These are phyloP conservation scores for Vidua chalybeata DNA, from an alignment of 2,113 vertebrate genomes.

Conservation along the genomic window DNA sequence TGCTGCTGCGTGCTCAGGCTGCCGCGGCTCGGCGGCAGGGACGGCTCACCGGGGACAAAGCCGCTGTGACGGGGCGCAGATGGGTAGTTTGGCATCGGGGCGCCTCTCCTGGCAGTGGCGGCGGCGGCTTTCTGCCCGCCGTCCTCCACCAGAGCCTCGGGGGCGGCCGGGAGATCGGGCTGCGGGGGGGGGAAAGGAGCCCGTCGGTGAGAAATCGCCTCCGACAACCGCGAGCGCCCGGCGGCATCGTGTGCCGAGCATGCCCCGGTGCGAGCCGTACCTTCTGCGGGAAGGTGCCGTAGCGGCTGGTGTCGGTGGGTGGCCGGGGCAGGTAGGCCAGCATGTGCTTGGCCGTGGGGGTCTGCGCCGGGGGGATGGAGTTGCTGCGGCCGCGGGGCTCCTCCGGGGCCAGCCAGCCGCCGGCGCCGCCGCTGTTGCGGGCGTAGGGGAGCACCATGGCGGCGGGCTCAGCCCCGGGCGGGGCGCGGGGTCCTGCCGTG, in stretches of 20 bases:
- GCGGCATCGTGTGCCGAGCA: neutral
- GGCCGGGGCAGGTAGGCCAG: slow-evolving; percentile 76
- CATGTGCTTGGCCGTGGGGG: slow-evolving; percentile 75
- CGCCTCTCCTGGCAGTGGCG: slow-evolving; percentile 20
- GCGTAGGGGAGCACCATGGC: slow-evolving; percentile 34
- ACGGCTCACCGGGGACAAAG: neutral
- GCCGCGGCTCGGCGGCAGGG: neutral
- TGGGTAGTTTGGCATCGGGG: slow-evolving; percentile 5
- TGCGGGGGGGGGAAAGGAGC: slow-evolving; percentile 1
- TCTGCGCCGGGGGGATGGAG: slow-evolving; percentile 70
- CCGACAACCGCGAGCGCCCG: accelerated
- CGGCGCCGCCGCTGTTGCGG: neutral
- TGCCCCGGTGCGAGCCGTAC: neutral
- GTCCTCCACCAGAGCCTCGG: neutral
- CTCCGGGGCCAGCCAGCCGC: neutral
- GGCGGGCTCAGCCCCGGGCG: neutral
- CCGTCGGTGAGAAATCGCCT: neutral
- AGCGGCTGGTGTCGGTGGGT: slow-evolving; percentile 27
- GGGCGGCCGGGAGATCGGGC: neutral
- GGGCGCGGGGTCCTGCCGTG: neutral
- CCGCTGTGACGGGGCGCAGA: neutral
- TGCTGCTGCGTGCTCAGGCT: neutral
- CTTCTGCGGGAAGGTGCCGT: slow-evolving; percentile 70
- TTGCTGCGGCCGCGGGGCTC: slow-evolving; percentile 69
- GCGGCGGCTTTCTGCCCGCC: neutral